A percentile compares a stretch with the other conserved stretches of the same genome.
Evolutionary conservation across 2,113 vertebrate genomes (phyloP).

Genomic region (Melanerpes aurifrons): DNA sequence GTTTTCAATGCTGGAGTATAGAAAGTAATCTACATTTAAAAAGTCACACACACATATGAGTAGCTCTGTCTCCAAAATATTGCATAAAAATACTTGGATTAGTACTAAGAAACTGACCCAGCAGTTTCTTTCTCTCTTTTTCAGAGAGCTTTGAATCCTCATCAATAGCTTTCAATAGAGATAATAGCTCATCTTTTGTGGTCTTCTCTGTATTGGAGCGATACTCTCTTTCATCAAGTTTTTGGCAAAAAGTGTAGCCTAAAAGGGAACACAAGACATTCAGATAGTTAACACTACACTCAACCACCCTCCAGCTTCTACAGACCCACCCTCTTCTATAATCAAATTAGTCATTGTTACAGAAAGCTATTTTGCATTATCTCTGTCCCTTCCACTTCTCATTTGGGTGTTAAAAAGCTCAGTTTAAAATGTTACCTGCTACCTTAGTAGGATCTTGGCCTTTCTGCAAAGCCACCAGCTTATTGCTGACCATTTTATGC

Average conservation of each 20-base stretch:
- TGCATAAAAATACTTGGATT: conserved; percentile 92
- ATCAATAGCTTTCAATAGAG: conserved; percentile 86
- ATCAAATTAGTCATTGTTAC: neutral
- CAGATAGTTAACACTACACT: neutral
- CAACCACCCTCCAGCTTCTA: fast-evolving
- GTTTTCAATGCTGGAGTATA: conserved; percentile 33
- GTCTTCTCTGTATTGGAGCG: conserved; percentile 80
- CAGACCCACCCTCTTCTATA: neutral
- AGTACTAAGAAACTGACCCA: conserved; percentile 91
- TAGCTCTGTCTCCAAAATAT: conserved; percentile 90
- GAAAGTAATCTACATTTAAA: neutral
- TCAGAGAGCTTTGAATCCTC: conserved; percentile 87
- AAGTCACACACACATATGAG: conserved; percentile 74
- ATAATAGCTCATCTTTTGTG: conserved; percentile 87
- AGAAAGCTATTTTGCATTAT: neutral
- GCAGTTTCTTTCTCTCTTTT: conserved; percentile 89
- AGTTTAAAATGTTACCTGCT: conserved; percentile 76
- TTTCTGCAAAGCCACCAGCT: conserved; percentile 85
- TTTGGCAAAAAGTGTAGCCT: conserved; percentile 88
- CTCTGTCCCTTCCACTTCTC: neutral
- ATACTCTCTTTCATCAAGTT: conserved; percentile 79
- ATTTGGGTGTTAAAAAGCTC: neutral
- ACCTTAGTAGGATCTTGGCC: conserved; percentile 85
- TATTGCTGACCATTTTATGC: conserved; percentile 94
- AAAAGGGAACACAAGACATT: conserved; percentile 20